Evolutionary conservation across 2,888 invertebrate species (phyloP), one percentile per base, ranked within the genome.

Genomic region (Phorcus lineatus): DNA sequence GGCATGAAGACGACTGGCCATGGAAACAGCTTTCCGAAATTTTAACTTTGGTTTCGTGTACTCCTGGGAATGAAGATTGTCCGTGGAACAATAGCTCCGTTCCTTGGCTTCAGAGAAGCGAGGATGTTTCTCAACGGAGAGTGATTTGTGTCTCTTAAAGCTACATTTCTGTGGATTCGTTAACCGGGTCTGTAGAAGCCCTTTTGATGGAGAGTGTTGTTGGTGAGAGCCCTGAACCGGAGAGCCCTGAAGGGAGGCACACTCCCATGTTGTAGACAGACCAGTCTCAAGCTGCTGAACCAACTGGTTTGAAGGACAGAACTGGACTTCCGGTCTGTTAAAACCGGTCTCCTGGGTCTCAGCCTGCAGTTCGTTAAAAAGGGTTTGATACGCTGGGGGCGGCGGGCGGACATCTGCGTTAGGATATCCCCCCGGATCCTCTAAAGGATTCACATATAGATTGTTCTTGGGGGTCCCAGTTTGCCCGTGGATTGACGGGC

Each of bases 401-500:
- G 67, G 54, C 40, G 74, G 79, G 74, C 53, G 52, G 47, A 80
- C 77, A 16, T 79, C 81, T n/a, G 82, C 81, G 52, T 79, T 79
- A n/a, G 62, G 80, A 62, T 80, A 66, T 52, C 76, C 75, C 28
- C 83, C 82, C 24, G 88, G 82, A 47, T 87, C 88, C 24, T 90
- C 91, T 74, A 93, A 82, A 17, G 93, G 93, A 82, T 93, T 93
- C 53, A 93, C 88, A 85, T 92, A 92, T 62, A 92, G 87, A 88
- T 91, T 92, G 82, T 88, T 89, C 75, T 86, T 85, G 77, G 83
- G 82, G 57, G 81, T 79, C 75, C 83, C 83, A 2, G 77, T 66
- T 62, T 78, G 83, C 19, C 79, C 82, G 9, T 81, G 67, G 31
- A 81, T 84, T 47, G 88, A 87, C 62, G 91, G 90, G 80, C 89